Evolutionary conservation across 2,888 invertebrate species (phyloP), one percentile per base, ranked within the genome.

Genomic region (Sminthurinus aureus): DNA sequence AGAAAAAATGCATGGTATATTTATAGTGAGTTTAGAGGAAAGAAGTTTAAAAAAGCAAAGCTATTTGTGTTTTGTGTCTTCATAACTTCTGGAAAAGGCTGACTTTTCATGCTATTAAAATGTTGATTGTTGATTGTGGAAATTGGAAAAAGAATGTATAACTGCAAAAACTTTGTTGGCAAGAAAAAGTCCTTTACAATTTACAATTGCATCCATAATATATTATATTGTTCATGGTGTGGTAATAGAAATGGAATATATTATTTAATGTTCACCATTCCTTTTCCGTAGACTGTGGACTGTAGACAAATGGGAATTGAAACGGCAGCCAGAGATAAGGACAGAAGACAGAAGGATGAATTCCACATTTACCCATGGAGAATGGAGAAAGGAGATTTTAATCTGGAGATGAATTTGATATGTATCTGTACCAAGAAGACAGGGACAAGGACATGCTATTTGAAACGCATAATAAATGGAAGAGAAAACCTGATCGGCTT

Each of bases 331-430:
- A 58, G 58, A 38, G 66, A 67, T 50, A 69, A 50, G 20, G 18
- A 22, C 3, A 66, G 18, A 79, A 66, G 15, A 26, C 74, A 75
- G 20, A 75, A 75, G 50, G 20, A 75, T 50, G 50, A 69, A 50
- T 18, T 26, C 20, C 66, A 26, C 38, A 67, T 79, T 79, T 66
- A 15, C 26, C 18, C 26, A 67, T 79, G 38, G n/a, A n/a, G n/a
- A 38, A 38, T 38, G 6, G 26, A 79, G 66, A 79, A 20, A 11
- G 52, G 77, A 24, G 64, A 64, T 26, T 58, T 64, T 58, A 22
- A 24, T 9, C 8, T 79, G 69, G 50, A 69, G 26, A 18, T 67
- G 69, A 79, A 38, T 38, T 38, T 38, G 38, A 38, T 38, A 6
- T 38, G 38, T 38, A 38, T 38, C 38, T 38, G 6, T 38, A 38